phyloP scores from a whole-genome alignment of 2,113 vertebrate species.

The Elaphurus davidianus region DNA sequence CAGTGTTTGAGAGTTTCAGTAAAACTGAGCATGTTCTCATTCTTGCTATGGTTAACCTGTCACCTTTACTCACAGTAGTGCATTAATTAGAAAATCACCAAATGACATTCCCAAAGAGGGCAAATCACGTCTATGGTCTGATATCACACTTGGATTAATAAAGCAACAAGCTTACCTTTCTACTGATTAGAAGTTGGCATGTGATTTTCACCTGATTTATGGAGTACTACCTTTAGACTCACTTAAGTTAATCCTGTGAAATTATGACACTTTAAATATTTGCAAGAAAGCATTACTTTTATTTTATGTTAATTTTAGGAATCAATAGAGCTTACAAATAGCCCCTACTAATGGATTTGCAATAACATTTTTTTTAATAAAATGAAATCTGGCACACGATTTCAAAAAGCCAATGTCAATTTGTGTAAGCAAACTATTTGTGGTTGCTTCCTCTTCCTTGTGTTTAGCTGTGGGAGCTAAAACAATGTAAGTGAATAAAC shows the following conservation, averaged over 20 bases:
- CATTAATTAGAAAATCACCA: constrained; percentile 72
- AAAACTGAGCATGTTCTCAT: constrained; percentile 52
- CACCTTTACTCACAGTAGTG: constrained; percentile 59
- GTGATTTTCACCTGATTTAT: not conserved
- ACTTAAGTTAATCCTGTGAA: not conserved
- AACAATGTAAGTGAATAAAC: constrained; percentile 50
- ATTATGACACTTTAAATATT: not conserved
- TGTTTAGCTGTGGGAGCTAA: constrained; percentile 1
- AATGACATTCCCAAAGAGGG: constrained; percentile 70
- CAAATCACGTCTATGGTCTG: constrained; percentile 61
- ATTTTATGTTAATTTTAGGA: not conserved
- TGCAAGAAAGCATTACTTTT: not conserved
- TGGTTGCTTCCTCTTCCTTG: not conserved
- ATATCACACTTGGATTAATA: constrained; percentile 63
- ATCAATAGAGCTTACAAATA: not conserved
- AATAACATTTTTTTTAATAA: not conserved
- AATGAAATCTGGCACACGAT: not conserved
- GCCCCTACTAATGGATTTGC: not conserved
- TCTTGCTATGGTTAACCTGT: constrained; percentile 71
- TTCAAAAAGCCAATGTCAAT: constrained; percentile 15
- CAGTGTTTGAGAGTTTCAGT: constrained; percentile 41
- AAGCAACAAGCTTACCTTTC: constrained; percentile 39
- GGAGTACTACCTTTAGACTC: not conserved
- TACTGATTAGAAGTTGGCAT: not conserved
- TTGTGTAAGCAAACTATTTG: not conserved